Evolutionary conservation across 2,888 invertebrate genomes (phyloP), one percentile per base, ranked within the genome.

Genomic region (Drosophila flavopinicola): DNA sequence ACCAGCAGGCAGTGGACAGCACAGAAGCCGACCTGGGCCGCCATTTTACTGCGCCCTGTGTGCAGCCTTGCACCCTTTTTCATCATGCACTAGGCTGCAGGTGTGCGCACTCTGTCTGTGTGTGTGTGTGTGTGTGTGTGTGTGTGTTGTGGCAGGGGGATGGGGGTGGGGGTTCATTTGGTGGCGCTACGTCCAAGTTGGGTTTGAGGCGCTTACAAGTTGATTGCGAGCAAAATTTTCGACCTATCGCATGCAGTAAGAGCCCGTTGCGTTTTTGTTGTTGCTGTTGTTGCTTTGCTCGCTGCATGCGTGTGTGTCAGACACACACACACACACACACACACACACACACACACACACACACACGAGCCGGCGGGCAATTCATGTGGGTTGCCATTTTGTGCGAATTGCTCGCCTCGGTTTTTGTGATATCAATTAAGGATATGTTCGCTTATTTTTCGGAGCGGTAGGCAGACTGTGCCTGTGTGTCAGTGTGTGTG

Each of bases 381-480:
- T 52, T 51, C 74, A 54, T 70, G 66, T 75, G 64, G 53, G 60
- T 67, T 76, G 73, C 63, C 78, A 65, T 84, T 76, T 76, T 74
- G 78, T 78, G 69, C 69, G 77, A 75, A 80, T 85, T 86, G 71
- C 85, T 77, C 68, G 80, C 74, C 69, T 78, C 72, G 58, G 53
- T 77, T 77, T 80, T 78, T 89, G 88, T 88, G 87, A 88, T 89
- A 88, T 88, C 88, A 88, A 88, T 88, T 88, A 88, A 88, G 89
- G 88, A 88, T 85, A 85, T 88, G 75, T 67, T 78, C 57, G 64
- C 66, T 71, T 69, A 71, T 71, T 72, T 70, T 72, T 60, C 60
- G 66, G 68, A 45, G 75, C 67, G 38, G 37, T 61, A 65, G 66
- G 58, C 67, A 71, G 56, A 64, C 42, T 9, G 17, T 9, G 23